Evolutionary conservation across 2,113 vertebrate genomes (phyloP), one percentile per base, ranked within the genome.

Genomic region (Numida meleagris): DNA sequence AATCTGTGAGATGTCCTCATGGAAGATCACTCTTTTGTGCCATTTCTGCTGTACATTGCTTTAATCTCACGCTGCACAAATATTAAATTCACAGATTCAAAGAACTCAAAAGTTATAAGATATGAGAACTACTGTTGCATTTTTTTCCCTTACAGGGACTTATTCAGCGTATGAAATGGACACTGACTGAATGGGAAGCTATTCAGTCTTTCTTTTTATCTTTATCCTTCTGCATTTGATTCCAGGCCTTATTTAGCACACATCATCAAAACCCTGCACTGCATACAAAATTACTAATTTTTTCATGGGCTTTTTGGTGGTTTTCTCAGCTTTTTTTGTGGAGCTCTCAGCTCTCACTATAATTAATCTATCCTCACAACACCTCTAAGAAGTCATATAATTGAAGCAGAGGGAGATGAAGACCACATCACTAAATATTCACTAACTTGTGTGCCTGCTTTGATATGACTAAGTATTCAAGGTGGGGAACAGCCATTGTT

Each of bases 361-460:
- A 94, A 96, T 96, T 94, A 93, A 91, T 89, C 79, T 94, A 86
- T 89, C 82, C 72, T 94, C 87, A 88, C 81, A 93, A 83, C 67
- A 93, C 87, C 95, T 96, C 84, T 92, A 96, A 87, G 84, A 96
- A 94, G 89, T 94, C 78, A 66, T 89, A 73, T 73, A 76, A 95
- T 48, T 92, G 84, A 95, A 93, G 82, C 55, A 89, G 48, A 82
- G 78, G 76, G 34, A 92, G 55, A 92, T 45, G 78, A 94, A 93
- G 91, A 55, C 78, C 75, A 89, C 45, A 85, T 89, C 46, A 14
- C 59, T 91, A 95, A 92, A 79, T 67, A 84, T 62, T 90, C 66
- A 50, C 55, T 71, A 38, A 82, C 90, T 67, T 85, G 33, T 19
- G 14, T 70, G 46, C 23, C 45, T 67, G 43, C 12, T 92, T 92